These are phyloP conservation scores for Antechinus flavipes DNA, from an alignment of 2,113 vertebrate species.

Conservation along the genomic window DNA sequence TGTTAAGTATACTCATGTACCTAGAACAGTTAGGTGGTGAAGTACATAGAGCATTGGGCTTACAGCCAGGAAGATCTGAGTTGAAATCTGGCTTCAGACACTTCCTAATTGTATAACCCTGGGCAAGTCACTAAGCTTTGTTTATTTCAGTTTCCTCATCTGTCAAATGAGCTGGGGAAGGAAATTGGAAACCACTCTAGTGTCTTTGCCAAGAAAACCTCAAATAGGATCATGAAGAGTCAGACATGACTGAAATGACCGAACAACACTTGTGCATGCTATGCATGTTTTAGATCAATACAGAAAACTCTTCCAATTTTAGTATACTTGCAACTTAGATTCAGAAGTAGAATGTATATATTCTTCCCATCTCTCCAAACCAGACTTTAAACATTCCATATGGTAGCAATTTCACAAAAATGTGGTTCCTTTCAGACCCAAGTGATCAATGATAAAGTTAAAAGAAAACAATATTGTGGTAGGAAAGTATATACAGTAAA, in stretches of 20 bases:
- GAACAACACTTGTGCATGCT: conserved; percentile 15
- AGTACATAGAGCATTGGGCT: not conserved
- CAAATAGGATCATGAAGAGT: not conserved
- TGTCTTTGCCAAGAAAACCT: not conserved
- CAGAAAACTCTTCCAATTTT: conserved; percentile 15
- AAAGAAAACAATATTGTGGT: conserved; percentile 55
- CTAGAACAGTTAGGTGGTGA: not conserved
- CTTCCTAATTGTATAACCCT: not conserved
- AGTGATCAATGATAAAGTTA: conserved; percentile 52
- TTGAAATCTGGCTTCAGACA: not conserved
- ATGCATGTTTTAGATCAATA: not conserved
- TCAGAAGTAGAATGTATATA: not conserved
- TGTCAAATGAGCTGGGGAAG: not conserved
- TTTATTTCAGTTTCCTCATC: not conserved
- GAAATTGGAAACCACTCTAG: not conserved
- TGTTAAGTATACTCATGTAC: not conserved
- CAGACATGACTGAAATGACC: not conserved
- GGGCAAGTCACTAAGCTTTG: not conserved
- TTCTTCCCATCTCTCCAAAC: not conserved
- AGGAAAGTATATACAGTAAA: conserved; percentile 78
- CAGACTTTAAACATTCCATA: conserved; percentile 25
- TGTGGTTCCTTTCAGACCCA: conserved; percentile 43
- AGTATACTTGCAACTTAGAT: not conserved
- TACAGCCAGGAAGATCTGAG: not conserved
- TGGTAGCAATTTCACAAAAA: conserved; percentile 53